Percentiles rank a stretch among this genome's conserved stretches.
Conservation (phyloP, 2,797 vertebrate species). For the Falco peregrinus region DNA sequence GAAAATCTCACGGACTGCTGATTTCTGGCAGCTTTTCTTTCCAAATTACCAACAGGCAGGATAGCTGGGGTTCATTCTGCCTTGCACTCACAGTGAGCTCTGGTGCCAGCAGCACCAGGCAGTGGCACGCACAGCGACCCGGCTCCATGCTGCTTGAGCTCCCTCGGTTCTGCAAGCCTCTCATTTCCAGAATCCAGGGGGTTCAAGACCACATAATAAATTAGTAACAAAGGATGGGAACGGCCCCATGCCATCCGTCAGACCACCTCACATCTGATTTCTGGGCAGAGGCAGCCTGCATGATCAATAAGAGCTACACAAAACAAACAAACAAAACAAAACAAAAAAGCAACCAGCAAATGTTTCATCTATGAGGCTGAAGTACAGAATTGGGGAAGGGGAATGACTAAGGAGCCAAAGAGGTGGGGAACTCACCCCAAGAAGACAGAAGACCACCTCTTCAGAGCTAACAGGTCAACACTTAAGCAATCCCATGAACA, state of each 20-base stretch:
- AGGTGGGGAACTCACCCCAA: background rate
- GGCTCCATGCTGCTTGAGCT: background rate
- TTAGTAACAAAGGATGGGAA: background rate
- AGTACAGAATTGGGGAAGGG: background rate
- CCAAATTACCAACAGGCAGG: background rate
- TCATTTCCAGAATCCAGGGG: background rate
- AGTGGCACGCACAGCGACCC: accelerated
- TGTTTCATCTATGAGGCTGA: background rate
- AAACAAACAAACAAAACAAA: too few species aligned
- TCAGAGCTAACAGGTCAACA: background rate
- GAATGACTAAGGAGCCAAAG: background rate
- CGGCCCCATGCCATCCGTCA: accelerated
- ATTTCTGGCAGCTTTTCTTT: background rate
- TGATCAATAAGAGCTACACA: background rate
- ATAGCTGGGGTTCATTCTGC: background rate
- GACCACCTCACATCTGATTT: background rate
- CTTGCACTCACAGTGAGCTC: accelerated
- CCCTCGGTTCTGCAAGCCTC: background rate
- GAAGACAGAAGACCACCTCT: background rate
- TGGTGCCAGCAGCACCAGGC: background rate
- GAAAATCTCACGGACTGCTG: background rate
- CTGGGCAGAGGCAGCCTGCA: background rate
- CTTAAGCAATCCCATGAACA: background rate
- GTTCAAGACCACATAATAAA: background rate
- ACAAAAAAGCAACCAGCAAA: background rate